Evolutionary conservation across 2,888 invertebrate genomes (phyloP).

Genomic region (Orthosia gracilis): DNA sequence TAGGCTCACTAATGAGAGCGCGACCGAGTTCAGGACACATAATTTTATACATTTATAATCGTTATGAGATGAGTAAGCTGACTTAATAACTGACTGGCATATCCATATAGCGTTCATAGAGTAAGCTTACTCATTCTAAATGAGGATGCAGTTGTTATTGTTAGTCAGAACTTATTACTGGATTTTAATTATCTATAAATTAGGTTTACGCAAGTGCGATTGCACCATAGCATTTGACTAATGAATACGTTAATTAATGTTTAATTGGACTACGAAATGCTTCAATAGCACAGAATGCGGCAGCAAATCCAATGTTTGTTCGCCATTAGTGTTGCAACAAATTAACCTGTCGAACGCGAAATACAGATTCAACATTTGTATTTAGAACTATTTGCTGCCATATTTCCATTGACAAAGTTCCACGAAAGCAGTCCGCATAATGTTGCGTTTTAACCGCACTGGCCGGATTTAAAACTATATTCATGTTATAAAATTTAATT

Average conservation of each 20-base stretch:
- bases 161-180: neutral
- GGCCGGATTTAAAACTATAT: constrained; percentile 28
- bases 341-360: constrained; percentile 59
- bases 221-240: constrained; percentile 45
- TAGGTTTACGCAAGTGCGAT: constrained; percentile 30
- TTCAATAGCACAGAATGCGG: constrained; percentile 59
- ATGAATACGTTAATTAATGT: constrained; percentile 56
- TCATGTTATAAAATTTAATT: constrained; percentile 27
- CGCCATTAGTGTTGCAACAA: constrained; percentile 64
- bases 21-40: neutral
- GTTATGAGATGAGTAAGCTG: constrained; percentile 1
- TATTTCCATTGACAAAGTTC: constrained; percentile 33
- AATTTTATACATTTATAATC: constrained; percentile 13
- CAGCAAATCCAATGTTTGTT: constrained; percentile 63
- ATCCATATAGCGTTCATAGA: neutral
- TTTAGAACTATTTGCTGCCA: constrained; percentile 50
- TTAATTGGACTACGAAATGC: constrained; percentile 60
- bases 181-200: neutral
- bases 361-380: constrained; percentile 45
- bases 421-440: constrained; percentile 23
- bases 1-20: constrained; percentile 32
- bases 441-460: constrained; percentile 16
- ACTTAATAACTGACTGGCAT: constrained; percentile 4
- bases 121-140: neutral
- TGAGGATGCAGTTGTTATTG: neutral